Evolutionary conservation across 2,888 invertebrate species (phyloP), one percentile per base, ranked within the genome.

Genomic region (Trachelus troglodyta): DNA sequence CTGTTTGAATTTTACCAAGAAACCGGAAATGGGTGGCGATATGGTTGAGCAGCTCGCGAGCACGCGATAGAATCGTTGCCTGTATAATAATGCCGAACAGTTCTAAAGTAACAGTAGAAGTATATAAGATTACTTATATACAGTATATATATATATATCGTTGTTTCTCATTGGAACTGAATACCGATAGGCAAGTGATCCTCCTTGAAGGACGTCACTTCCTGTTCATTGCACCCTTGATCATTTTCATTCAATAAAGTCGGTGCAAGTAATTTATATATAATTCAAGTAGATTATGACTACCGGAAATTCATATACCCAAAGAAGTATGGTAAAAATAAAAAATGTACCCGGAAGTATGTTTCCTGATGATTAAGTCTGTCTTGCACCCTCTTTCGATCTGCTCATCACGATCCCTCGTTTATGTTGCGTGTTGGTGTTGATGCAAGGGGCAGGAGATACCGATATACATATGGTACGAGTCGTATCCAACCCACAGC

Each of bases 391-490:
- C 56, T 56, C 56, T 56, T 56, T 56, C 23, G 56, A 56, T 56
- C 56, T 23, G 23, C 23, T 23, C 9, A 56, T 56, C 23, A 75
- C 82, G 82, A 84, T 83, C 86, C 80, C 84, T 84, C 86, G 85
- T 89, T 89, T 88, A 88, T 89, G 89, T 89, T 89, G 87, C 88
- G 85, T 88, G 81, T 90, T 89, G 88, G 86, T 89, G 88, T 89
- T 89, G 85, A 87, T 89, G 90, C 92, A 94, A 98, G 97, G 98
- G 97, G 92, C 96, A 97, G 94, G 97, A 98, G 94, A 96, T 97
- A 93, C 98, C 98, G 88, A 98, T 98, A 92, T 98, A 98, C 94
- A 98, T 98, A 93, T 98, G 98, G 97, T 98, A 98, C 94, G 98
- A 98, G 93, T 97, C 97, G 92, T 98, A 98, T 93, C 98, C 98